Conservation (phyloP, 2,797 vertebrate species). For the Pseudochirops corinnae region DNA sequence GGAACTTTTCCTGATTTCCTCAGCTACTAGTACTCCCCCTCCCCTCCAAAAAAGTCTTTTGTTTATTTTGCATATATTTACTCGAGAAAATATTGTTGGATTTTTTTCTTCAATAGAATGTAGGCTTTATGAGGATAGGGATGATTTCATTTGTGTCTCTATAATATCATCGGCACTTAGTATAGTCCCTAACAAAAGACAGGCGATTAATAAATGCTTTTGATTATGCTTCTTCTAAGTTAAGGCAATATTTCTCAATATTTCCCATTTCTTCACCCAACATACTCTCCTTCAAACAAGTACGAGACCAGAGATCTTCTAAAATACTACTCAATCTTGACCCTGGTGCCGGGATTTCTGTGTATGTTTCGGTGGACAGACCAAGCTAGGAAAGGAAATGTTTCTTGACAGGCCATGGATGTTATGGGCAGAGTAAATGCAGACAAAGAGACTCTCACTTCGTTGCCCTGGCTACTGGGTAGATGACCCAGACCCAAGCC, state of each 20-base stretch:
- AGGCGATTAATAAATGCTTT: neutral
- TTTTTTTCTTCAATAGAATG: neutral
- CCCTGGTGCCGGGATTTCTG: neutral
- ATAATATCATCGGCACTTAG: neutral
- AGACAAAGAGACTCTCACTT: neutral
- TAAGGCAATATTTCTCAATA: neutral
- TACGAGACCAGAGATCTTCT: neutral
- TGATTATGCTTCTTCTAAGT: neutral
- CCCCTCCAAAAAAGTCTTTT: neutral
- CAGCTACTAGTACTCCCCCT: neutral
- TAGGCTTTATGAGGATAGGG: neutral
- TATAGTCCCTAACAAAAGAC: neutral
- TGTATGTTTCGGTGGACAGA: neutral
- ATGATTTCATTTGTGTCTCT: neutral
- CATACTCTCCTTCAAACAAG: neutral
- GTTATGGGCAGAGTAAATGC: neutral
- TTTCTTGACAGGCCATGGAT: neutral
- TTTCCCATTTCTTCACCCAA: neutral
- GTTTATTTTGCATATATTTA: neutral
- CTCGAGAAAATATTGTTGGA: neutral
- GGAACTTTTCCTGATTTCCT: neutral
- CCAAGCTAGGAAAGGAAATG: neutral
- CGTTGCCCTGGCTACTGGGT: neutral
- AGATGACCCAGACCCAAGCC: neutral
- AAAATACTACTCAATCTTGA: neutral